Percentiles rank a stretch among this genome's conserved stretches.
Conservation (phyloP, 2,888 invertebrate genomes). For the Ellobium chinense region DNA sequence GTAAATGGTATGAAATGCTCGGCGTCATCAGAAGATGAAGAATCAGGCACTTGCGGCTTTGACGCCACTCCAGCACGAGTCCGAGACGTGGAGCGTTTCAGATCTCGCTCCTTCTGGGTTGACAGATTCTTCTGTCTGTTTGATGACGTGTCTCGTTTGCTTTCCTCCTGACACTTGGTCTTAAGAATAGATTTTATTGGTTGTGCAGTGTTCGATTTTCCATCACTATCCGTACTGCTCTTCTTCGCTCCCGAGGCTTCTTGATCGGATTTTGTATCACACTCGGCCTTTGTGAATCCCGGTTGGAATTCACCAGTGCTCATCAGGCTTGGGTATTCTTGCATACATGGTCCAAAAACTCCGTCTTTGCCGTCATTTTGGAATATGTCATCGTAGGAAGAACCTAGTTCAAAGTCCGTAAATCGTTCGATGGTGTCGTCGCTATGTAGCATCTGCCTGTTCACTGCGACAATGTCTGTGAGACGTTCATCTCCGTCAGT, state of each 20-base stretch:
- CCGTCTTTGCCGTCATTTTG: too few species aligned
- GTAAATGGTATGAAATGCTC: constrained; percentile 31
- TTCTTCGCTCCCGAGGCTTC: background rate
- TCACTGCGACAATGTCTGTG: constrained; percentile 12
- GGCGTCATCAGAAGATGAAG: constrained; percentile 2
- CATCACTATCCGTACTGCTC: background rate
- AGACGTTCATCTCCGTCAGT: constrained; percentile 26
- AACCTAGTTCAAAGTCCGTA: constrained; percentile 30
- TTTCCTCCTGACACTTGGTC: background rate
- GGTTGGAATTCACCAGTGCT: background rate
- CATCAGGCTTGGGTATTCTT: background rate
- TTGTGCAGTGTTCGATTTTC: background rate
- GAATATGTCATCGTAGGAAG: constrained; percentile 31
- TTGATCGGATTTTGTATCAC: background rate
- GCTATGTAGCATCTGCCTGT: constrained; percentile 2
- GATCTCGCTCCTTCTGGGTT: constrained; percentile 4
- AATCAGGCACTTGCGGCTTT: background rate
- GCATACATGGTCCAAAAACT: too few species aligned
- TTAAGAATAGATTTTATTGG: constrained; percentile 24
- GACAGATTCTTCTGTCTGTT: background rate
- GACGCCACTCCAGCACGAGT: background rate
- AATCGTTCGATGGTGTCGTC: constrained; percentile 31
- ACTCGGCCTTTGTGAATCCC: background rate
- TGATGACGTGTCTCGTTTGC: background rate
- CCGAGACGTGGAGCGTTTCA: constrained; percentile 2